Percentiles rank a stretch among this genome's conserved stretches.
Conservation (phyloP, 2,113 vertebrate species). For the Sorex araneus region DNA sequence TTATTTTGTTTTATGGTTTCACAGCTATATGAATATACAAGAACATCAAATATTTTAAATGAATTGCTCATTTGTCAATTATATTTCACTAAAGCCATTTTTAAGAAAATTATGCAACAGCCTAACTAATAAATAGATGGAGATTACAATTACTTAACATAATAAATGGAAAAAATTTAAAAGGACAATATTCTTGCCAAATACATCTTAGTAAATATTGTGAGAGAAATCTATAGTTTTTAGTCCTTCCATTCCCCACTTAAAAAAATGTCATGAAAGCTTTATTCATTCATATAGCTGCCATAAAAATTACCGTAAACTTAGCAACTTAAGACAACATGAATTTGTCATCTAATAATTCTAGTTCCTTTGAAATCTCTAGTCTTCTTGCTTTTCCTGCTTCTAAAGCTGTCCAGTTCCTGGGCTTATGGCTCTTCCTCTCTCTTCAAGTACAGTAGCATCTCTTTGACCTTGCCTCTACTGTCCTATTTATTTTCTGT, state of each 20-base stretch:
- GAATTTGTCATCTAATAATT: not conserved
- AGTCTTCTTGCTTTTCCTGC: not conserved
- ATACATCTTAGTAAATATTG: conserved; percentile 32
- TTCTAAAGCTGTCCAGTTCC: not conserved
- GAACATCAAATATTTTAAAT: not conserved
- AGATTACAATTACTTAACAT: not conserved
- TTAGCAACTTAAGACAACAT: not conserved
- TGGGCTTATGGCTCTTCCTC: not conserved
- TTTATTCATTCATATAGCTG: not conserved
- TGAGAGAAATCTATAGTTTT: not conserved
- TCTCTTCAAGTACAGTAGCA: not conserved
- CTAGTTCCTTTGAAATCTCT: not conserved
- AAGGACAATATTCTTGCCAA: not conserved
- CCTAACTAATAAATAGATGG: not conserved
- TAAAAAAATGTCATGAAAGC: not conserved
- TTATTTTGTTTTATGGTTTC: not conserved
- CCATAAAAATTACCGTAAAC: not conserved
- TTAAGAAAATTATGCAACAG: not conserved
- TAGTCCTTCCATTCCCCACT: not conserved
- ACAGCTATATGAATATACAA: not conserved
- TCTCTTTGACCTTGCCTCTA: not conserved
- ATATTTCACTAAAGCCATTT: not conserved
- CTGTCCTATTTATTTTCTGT: not conserved
- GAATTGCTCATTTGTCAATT: not conserved
- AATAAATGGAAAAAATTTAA: not conserved